Conservation (phyloP, 1,140 invertebrate genomes). For the Dendroctonus valens region DNA sequence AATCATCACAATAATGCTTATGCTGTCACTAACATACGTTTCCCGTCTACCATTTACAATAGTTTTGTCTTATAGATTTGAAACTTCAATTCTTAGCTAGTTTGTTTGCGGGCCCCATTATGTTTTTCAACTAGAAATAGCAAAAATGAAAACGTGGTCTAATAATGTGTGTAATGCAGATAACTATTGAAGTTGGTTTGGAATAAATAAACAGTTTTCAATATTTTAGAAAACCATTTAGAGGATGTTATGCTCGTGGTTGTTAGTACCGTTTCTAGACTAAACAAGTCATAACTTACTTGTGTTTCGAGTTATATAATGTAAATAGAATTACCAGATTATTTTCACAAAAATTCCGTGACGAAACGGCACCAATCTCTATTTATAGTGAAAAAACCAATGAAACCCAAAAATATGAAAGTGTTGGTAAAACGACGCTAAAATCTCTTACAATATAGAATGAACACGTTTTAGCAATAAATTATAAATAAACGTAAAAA, state of each 20-base stretch:
- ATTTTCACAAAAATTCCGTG: too few relatives aligned
- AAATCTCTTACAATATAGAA: constrained; percentile 40
- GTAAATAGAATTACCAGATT: too few relatives aligned
- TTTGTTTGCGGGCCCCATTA: neutral
- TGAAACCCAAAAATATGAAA: constrained; percentile 3
- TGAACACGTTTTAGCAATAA: constrained; percentile 44
- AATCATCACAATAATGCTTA: constrained; percentile 51
- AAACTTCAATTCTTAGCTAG: constrained; percentile 40
- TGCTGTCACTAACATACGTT: constrained; percentile 44
- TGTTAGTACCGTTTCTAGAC: constrained; percentile 10
- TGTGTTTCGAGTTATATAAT: neutral
- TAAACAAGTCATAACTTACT: constrained; percentile 16
- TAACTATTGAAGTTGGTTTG: too few relatives aligned
- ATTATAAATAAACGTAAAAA: constrained; percentile 38
- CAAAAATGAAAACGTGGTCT: too few relatives aligned
- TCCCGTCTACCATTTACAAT: constrained; percentile 47
- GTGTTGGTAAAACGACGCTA: constrained; percentile 15
- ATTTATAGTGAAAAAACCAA: neutral
- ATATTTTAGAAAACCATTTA: neutral
- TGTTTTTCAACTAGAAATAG: neutral
- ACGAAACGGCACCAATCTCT: neutral
- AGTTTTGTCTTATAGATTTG: constrained; percentile 45
- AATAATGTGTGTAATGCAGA: too few relatives aligned
- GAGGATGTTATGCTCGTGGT: neutral
- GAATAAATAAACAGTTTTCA: too few relatives aligned